These are phyloP conservation scores for Aegotheles bennettii DNA, from an alignment of 2,113 vertebrate species.

Conservation along the genomic window DNA sequence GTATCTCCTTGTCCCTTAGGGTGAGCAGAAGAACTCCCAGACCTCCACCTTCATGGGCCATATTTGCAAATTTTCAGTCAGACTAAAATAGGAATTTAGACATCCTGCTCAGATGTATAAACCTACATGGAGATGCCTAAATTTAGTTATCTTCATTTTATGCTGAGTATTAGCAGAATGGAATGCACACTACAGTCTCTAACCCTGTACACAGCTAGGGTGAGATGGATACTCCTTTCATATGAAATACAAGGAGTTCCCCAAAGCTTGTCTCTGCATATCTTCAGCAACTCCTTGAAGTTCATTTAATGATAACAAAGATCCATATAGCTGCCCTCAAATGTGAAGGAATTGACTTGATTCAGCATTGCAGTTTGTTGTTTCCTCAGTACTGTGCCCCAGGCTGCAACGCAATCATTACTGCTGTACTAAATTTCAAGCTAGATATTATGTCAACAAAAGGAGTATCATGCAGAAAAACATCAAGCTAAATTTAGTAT, in stretches of 20 bases:
- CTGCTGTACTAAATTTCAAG: neutral
- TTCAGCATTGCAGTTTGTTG: neutral
- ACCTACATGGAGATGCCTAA: neutral
- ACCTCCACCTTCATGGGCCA: neutral
- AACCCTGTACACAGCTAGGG: neutral
- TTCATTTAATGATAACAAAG: neutral
- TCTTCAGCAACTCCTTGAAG: neutral
- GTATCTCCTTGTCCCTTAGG: neutral
- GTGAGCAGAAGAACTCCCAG: neutral
- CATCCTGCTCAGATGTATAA: neutral
- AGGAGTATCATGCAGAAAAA: neutral
- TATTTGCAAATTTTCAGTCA: neutral
- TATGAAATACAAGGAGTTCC: neutral
- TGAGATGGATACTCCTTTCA: neutral
- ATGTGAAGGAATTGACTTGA: slow-evolving; percentile 4
- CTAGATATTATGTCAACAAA: neutral
- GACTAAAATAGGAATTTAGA: neutral
- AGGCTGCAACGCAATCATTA: neutral
- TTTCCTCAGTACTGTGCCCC: neutral
- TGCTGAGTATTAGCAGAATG: neutral
- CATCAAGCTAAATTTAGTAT: neutral
- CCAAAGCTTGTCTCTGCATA: neutral
- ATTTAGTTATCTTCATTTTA: neutral
- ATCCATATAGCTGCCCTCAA: neutral
- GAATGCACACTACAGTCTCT: neutral